Base-by-base conservation (phyloP, 2,113 vertebrate species). In the Rhabdornis inornatus region DNA sequence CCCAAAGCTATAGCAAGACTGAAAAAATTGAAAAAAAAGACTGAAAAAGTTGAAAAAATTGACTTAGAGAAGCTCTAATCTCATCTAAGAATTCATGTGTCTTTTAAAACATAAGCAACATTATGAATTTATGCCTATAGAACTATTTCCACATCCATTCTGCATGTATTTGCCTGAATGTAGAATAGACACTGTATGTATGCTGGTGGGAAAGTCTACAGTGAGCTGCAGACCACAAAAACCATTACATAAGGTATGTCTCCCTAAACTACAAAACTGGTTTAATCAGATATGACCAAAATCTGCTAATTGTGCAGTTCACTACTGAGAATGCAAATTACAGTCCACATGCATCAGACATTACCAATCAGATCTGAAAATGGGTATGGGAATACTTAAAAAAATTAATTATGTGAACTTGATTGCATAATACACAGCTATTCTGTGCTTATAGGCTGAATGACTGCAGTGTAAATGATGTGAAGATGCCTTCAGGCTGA, bases 221-320 rank as follows among this genome's bases (percentile, higher is more conserved):
- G 75, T 1, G 10, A 94, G n/a, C 53, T 94, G 65, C 40, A 87
- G 49, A 91, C 84, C 91, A 87, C 74, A 94, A 82, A 92, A 87
- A 6, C 33, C 82, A 88, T 91, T 89, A 83, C 33, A 91, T 72
- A 78, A 71, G 78, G 44, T 30, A 82, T 27, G 37, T 78, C 47
- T 75, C 61, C 65, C 47, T 87, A 56, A 92, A 68, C 63, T 60
- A 64, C 37, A 76, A 80, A 90, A 94, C 89, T 52, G 49, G 56
- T 79, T 96, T 77, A 70, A 92, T 95, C 66, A 90, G 81, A 80
- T 93, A 94, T 9, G 15, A 94, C 47, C 63, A 83, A 83, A 94
- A 96, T 75, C 82, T 95, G 90, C 71, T 95, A 90, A 92, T 56
- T 92, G 79, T 90, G 90, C 88, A 88, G 71, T 83, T 94, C 7